Conservation (phyloP, 37 sponge, comb jelly and placozoan species). For the Crambe crambe region DNA sequence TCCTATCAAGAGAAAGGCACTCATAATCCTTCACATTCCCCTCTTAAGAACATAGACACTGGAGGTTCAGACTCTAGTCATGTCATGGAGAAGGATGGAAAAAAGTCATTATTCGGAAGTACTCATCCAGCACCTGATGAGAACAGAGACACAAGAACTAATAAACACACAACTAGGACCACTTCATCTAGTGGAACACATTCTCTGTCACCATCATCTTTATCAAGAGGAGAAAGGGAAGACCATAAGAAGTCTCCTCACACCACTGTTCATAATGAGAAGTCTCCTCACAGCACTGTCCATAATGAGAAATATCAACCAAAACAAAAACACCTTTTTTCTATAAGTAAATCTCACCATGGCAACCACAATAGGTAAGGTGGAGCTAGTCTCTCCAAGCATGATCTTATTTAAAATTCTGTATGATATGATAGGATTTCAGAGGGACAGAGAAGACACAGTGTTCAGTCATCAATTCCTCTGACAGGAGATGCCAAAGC, state of each 20-base stretch:
- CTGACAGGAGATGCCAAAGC: constrained; percentile 86
- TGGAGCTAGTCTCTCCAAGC: too few species aligned
- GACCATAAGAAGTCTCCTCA: background rate
- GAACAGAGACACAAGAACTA: too few species aligned
- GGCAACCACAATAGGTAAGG: background rate
- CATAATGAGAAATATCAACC: background rate
- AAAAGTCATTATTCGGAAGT: too few species aligned
- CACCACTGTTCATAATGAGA: background rate
- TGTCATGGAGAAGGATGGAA: too few species aligned
- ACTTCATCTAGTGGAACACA: background rate
- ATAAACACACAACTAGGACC: too few species aligned
- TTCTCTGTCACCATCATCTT: background rate
- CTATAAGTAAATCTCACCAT: background rate
- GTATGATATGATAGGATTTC: background rate
- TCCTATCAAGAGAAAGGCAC: background rate
- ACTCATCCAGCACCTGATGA: too few species aligned
- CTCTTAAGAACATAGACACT: background rate
- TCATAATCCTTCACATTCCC: background rate
- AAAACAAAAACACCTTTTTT: background rate
- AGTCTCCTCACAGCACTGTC: background rate
- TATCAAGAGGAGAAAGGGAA: background rate
- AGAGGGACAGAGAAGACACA: background rate
- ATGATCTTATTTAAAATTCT: too few species aligned
- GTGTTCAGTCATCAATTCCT: constrained; percentile 46
- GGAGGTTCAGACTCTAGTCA: background rate